Percentiles rank a stretch among this genome's conserved stretches.
These are phyloP conservation scores for Perizoma affinitatum DNA, from an alignment of 2,888 invertebrate genomes.

Conservation along the genomic window DNA sequence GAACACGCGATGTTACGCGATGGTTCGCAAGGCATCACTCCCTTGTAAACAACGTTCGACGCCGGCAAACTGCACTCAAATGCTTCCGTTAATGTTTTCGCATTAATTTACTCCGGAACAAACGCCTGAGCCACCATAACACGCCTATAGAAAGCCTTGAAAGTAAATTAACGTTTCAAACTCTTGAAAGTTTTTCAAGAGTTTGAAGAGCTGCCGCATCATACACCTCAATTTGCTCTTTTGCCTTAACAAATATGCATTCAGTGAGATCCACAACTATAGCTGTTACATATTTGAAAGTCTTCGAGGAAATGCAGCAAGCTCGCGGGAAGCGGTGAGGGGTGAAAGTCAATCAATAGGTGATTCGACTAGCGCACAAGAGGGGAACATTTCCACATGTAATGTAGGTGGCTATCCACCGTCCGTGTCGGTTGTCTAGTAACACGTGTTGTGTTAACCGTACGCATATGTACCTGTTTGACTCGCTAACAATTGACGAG, in stretches of 20 bases:
- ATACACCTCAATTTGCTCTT: constrained; percentile 1
- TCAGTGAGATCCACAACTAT: constrained; percentile 6
- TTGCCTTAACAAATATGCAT: constrained; percentile 7
- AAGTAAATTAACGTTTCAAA: neutral
- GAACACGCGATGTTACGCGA: constrained; percentile 68
- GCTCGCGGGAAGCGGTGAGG: constrained; percentile 43
- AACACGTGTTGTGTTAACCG: constrained; percentile 49
- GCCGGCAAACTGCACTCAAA: constrained; percentile 38
- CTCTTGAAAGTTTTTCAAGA: neutral
- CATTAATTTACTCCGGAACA: constrained; percentile 20
- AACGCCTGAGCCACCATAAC: neutral
- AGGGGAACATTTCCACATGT: constrained; percentile 46
- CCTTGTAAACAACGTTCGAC: constrained; percentile 60
- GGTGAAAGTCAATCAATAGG: constrained; percentile 70
- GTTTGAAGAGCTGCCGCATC: neutral
- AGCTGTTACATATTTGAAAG: constrained; percentile 36
- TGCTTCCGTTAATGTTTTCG: constrained; percentile 46
- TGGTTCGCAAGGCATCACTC: constrained; percentile 47
- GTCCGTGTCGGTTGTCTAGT: constrained; percentile 40
- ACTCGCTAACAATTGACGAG: constrained; percentile 49
- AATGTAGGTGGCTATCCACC: constrained; percentile 20
- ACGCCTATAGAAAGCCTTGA: neutral
- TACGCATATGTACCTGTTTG: constrained; percentile 49
- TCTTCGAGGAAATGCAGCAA: constrained; percentile 59
- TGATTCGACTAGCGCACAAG: constrained; percentile 54